These are phyloP conservation scores for Planiliza haematocheilus DNA, from an alignment of 2,113 vertebrate genomes.

Conservation along the genomic window DNA sequence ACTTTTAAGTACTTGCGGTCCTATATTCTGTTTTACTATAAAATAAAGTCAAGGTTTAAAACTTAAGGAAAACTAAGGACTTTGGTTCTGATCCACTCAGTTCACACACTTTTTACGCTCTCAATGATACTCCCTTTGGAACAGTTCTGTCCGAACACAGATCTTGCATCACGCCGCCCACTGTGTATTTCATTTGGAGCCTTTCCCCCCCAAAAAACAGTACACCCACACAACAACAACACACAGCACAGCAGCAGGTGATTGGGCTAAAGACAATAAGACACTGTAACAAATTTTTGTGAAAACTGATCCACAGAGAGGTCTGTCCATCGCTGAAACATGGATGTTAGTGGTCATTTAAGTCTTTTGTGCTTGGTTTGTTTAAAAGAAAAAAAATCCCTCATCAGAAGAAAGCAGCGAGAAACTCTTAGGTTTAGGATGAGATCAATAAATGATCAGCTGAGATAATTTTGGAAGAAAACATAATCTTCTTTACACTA, in stretches of 20 bases:
- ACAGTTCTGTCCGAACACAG: conserved; percentile 28
- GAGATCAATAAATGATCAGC: conserved; percentile 17
- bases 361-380: background rate
- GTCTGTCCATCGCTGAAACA: background rate
- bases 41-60: background rate
- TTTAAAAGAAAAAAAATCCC: background rate
- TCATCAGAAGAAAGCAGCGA: background rate
- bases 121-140: conserved; percentile 38
- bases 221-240: conserved; percentile 14
- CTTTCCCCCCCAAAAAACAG: conserved; percentile 27
- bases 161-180: conserved; percentile 37
- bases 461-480: conserved; percentile 5
- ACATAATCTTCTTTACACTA: background rate
- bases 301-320: background rate
- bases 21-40: background rate
- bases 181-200: conserved; percentile 45
- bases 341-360: background rate
- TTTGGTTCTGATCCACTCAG: conserved; percentile 8
- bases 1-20: background rate
- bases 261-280: conserved; percentile 10
- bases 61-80: background rate
- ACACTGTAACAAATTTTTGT: background rate
- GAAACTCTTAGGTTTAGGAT: background rate
- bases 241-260: conserved; percentile 31
- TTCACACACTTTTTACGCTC: conserved; percentile 34